Evolutionary conservation across 2,888 invertebrate species (phyloP).

Genomic region (Panzeria rudis): DNA sequence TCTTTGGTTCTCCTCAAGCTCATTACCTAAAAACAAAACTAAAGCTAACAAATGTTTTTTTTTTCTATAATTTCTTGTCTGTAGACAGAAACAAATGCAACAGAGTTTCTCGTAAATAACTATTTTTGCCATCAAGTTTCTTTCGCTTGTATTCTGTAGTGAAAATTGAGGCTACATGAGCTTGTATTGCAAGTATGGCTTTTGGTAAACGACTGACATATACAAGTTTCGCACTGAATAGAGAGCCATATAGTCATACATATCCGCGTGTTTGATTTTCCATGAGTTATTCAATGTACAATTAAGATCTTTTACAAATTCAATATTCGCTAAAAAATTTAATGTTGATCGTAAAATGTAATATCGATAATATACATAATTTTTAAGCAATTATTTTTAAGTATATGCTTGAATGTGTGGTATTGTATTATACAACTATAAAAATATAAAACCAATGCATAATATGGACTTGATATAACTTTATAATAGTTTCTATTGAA

Average conservation of each 20-base stretch:
- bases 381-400: neutral
- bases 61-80: neutral
- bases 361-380: slow-evolving; percentile 20
- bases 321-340: neutral
- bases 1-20: slow-evolving; percentile 10
- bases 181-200: slow-evolving; percentile 9
- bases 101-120: slow-evolving; percentile 9
- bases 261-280: slow-evolving; percentile 55
- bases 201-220: neutral
- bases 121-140: slow-evolving; percentile 28
- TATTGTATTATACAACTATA: neutral
- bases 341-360: neutral
- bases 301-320: neutral
- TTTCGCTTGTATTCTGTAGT: slow-evolving; percentile 31
- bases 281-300: slow-evolving; percentile 59
- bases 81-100: slow-evolving; percentile 18
- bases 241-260: slow-evolving; percentile 8
- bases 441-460: neutral
- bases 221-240: slow-evolving; percentile 32
- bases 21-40: slow-evolving; percentile 43
- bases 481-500: neutral
- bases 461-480: neutral
- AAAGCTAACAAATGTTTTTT: slow-evolving; percentile 8
- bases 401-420: neutral
- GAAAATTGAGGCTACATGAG: slow-evolving; percentile 53